Conservation (phyloP, 2,797 vertebrate species). For the Neosalanx taihuensis region DNA sequence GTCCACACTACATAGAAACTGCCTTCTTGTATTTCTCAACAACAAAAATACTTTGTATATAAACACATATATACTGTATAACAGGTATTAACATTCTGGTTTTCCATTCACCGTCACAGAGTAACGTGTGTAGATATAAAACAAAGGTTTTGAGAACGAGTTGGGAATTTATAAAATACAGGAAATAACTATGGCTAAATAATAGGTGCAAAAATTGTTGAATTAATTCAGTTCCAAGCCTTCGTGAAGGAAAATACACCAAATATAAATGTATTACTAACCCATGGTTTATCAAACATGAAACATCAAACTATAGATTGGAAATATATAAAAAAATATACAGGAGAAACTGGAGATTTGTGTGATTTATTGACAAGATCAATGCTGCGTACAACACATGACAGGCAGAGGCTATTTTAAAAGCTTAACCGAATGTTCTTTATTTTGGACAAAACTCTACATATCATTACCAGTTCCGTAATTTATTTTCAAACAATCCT, state of each 20-base stretch:
- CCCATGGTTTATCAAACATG: neutral
- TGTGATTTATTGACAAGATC: neutral
- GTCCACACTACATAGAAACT: no score
- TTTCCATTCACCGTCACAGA: no score
- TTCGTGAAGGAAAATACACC: no score
- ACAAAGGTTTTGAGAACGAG: no score
- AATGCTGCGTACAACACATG: conserved; percentile 24
- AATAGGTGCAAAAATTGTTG: neutral
- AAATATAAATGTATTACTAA: no score
- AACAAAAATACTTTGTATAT: no score
- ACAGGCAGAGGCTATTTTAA: conserved; percentile 38
- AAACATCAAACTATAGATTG: conserved; percentile 1
- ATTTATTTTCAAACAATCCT: conserved; percentile 30
- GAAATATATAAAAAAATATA: conserved; percentile 8
- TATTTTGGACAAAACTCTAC: conserved; percentile 35
- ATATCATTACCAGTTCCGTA: conserved; percentile 40
- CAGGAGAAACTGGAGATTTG: neutral
- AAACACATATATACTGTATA: neutral
- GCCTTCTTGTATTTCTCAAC: no score
- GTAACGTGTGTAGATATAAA: no score
- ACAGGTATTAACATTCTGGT: no score
- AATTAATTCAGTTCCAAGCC: neutral
- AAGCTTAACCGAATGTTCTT: conserved; percentile 53
- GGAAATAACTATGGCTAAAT: neutral
- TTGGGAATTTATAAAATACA: no score